phyloP scores from a whole-genome alignment of 2,888 invertebrate species.

The Lottia gigantea region DNA sequence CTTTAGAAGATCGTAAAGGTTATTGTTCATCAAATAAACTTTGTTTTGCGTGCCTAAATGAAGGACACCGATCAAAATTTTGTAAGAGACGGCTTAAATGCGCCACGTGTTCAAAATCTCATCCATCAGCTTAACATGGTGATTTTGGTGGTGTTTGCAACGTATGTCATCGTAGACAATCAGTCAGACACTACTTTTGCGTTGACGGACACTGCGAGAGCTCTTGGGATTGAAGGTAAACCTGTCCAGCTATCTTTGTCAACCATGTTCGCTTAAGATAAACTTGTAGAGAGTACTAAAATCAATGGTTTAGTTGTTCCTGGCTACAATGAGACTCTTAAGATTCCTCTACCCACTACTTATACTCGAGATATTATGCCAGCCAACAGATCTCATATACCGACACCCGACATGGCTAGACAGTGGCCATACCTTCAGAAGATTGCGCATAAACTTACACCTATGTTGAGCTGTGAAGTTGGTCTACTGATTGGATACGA shows the following conservation, averaged over 20 bases:
- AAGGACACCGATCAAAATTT: constrained; percentile 27
- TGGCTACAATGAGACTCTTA: constrained; percentile 17
- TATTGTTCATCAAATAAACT: constrained; percentile 19
- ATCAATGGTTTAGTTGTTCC: constrained; percentile 23
- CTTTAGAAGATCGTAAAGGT: constrained; percentile 13
- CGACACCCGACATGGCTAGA: constrained; percentile 27
- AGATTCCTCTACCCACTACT: constrained; percentile 31
- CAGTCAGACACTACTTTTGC: constrained; percentile 36
- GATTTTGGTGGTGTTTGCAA: constrained; percentile 12
- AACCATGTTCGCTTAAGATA: constrained; percentile 28
- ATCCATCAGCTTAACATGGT: constrained; percentile 24
- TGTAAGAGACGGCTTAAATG: constrained; percentile 23
- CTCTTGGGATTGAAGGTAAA: constrained; percentile 20
- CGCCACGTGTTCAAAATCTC: constrained; percentile 12
- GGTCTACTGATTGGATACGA: too few relatives aligned
- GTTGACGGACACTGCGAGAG: constrained; percentile 22
- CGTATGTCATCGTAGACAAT: constrained; percentile 38
- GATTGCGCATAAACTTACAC: constrained; percentile 24
- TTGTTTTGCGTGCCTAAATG: constrained; percentile 17
- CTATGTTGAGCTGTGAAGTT: constrained; percentile 26
- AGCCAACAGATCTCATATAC: constrained; percentile 31
- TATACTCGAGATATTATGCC: constrained; percentile 34
- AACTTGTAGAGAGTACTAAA: constrained; percentile 9
- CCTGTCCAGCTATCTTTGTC: constrained; percentile 27
- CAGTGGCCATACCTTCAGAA: constrained; percentile 23